Conservation (phyloP, 2,888 invertebrate species). For the Eupeodes luniger region DNA sequence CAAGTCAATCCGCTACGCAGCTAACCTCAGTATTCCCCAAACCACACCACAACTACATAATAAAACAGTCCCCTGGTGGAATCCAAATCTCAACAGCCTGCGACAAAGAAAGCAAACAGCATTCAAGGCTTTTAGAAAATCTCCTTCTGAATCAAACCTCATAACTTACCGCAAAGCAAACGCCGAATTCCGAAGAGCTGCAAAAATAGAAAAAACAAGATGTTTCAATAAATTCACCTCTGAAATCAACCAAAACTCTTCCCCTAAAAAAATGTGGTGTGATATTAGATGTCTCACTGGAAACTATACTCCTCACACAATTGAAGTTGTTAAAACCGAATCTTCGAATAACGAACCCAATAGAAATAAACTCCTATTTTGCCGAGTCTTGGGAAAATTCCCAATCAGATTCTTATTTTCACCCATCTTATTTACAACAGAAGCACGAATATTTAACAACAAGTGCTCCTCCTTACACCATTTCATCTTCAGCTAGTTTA, state of each 20-base stretch:
- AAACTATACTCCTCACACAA: background rate
- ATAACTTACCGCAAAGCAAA: no score
- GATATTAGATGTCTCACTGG: background rate
- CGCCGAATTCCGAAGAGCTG: no score
- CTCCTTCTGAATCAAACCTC: no score
- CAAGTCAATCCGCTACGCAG: background rate
- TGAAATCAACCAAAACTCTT: background rate
- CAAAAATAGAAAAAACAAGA: background rate
- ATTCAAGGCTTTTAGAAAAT: no score
- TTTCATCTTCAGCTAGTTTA: background rate
- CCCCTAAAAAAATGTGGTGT: background rate
- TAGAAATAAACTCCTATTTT: background rate
- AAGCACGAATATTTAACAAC: background rate
- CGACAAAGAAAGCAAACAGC: no score
- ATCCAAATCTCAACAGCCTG: background rate
- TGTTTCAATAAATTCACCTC: slow-evolving; percentile 1
- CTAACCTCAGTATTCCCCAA: background rate
- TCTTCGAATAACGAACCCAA: background rate
- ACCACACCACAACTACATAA: background rate
- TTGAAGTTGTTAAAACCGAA: background rate
- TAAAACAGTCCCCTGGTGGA: background rate
- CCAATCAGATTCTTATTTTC: no score
- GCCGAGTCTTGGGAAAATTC: background rate
- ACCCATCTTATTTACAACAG: no score
- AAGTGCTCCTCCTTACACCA: background rate